phyloP scores from a whole-genome alignment of 2,797 vertebrate genomes.

The Echiichthys vipera region DNA sequence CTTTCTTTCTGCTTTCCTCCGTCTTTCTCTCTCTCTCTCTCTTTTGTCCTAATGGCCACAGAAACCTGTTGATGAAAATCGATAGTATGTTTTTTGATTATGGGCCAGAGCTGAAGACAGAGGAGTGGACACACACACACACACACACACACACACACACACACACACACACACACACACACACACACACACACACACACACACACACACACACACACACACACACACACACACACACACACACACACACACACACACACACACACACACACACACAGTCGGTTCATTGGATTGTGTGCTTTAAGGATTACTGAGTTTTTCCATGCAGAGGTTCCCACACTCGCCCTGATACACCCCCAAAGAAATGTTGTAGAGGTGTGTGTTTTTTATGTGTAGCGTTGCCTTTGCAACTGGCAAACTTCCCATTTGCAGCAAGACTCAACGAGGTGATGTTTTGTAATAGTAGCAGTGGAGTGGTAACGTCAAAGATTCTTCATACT shows the following conservation, averaged over 20 bases:
- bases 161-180: no score
- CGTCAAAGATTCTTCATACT: no score
- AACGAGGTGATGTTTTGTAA: no score
- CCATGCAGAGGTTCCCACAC: conserved; percentile 44
- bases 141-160: conserved; percentile 2
- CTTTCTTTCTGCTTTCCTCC: conserved; percentile 17
- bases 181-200: no score
- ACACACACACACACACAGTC: no score
- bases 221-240: no score
- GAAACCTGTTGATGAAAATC: conserved; percentile 75
- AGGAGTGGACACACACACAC: conserved; percentile 16
- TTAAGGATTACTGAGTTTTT: conserved; percentile 49
- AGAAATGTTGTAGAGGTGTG: background rate
- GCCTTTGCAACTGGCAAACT: no score
- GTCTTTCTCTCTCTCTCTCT: conserved; percentile 23
- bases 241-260: no score
- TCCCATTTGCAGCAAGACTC: no score
- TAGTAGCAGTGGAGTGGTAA: no score
- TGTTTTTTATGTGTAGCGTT: background rate
- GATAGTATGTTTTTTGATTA: conserved; percentile 63
- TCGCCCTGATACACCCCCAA: background rate
- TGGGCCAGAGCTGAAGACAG: conserved; percentile 57
- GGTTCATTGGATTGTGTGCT: conserved; percentile 41
- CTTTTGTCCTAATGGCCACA: conserved; percentile 56
- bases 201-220: no score